These are phyloP conservation scores for Strix aluco DNA, from an alignment of 2,113 vertebrate species.

Conservation along the genomic window DNA sequence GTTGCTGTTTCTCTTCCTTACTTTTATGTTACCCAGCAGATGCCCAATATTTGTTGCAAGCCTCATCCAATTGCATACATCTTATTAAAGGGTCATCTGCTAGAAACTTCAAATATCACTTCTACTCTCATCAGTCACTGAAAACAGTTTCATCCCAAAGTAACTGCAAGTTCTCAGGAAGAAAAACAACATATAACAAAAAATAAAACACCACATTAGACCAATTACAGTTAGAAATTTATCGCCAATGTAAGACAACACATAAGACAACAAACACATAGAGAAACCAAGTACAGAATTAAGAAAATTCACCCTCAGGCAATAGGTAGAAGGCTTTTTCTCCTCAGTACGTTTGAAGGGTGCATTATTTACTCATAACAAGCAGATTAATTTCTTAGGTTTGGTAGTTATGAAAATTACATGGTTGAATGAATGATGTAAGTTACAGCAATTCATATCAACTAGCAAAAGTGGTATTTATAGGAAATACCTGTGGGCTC, in stretches of 20 bases:
- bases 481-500: background rate
- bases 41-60: background rate
- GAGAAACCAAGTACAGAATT: background rate
- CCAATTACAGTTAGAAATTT: background rate
- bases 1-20: slow-evolving; percentile 6
- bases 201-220: background rate
- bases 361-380: background rate
- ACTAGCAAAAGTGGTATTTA: background rate
- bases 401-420: background rate
- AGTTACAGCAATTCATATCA: background rate
- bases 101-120: background rate
- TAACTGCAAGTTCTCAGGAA: background rate
- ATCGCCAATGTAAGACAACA: background rate
- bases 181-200: background rate
- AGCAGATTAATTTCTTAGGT: background rate
- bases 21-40: slow-evolving; percentile 19
- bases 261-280: background rate
- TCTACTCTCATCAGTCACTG: background rate
- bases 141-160: background rate
- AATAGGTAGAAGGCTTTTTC: background rate
- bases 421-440: background rate
- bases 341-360: background rate
- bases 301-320: background rate
- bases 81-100: slow-evolving; percentile 19
- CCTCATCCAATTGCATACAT: background rate